phyloP scores from a whole-genome alignment of 2,888 invertebrate genomes.

The Drosophila suboccidentalis region DNA sequence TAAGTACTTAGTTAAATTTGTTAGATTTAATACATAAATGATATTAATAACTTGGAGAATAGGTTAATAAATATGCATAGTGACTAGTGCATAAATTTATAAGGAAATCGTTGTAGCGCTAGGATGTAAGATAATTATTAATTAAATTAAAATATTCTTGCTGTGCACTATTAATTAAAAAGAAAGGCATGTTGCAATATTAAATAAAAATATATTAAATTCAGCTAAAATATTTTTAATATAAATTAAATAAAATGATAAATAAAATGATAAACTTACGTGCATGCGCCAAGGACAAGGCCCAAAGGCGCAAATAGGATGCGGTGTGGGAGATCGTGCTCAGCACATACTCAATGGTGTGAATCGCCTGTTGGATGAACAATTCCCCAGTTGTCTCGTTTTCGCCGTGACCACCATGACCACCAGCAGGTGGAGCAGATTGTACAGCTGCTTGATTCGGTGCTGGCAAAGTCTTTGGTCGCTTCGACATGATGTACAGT shows the following conservation, averaged over 20 bases:
- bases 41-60: too few relatives aligned
- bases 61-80: too few relatives aligned
- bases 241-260: not conserved
- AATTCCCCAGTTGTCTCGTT: slow-evolving; percentile 92
- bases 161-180: too few relatives aligned
- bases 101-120: too few relatives aligned
- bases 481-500: slow-evolving; percentile 88
- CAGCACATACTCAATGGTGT: slow-evolving; percentile 98
- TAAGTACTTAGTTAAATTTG: too few relatives aligned
- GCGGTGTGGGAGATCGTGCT: slow-evolving; percentile 98
- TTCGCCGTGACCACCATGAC: slow-evolving; percentile 76
- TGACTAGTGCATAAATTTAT: too few relatives aligned
- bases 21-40: too few relatives aligned
- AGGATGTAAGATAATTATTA: too few relatives aligned
- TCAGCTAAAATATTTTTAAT: too few relatives aligned
- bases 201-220: too few relatives aligned
- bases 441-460: slow-evolving; percentile 9
- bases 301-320: slow-evolving; percentile 98
- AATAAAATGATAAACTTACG: slow-evolving; percentile 87
- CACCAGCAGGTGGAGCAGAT: slow-evolving; percentile 17
- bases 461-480: slow-evolving; percentile 27
- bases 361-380: slow-evolving; percentile 97
- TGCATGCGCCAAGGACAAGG: slow-evolving; percentile 97
- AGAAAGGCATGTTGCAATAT: too few relatives aligned
- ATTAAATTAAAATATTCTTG: too few relatives aligned